Evolutionary conservation across 1,140 invertebrate genomes (phyloP), one percentile per base, ranked within the genome.

Genomic region (Argopecten irradians): DNA sequence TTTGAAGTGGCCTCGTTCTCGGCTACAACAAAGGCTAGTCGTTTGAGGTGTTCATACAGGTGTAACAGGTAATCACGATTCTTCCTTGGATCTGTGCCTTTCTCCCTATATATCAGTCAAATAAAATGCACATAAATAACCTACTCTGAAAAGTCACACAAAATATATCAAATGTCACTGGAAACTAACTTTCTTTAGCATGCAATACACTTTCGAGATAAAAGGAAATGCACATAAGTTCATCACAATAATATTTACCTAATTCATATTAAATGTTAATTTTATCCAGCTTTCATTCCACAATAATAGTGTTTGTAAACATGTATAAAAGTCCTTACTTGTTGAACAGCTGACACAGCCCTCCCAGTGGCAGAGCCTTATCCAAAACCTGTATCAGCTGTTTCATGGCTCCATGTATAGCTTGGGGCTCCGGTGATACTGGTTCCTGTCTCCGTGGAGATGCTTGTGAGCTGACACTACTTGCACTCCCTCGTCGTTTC

Each of bases 11-110:
- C 90, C 85, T 95, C 94, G 91, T 90, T 93, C 55, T 94, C 93
- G 16, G 92, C 92, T 13, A 94, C 92, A 1, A 94, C 91, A 86
- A 92, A 91, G 9, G 94, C 93, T 87, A 95, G 88, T 33, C 92
- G 92, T 89, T 94, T 94, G 7, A 94, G 92, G 89, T 95, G 94
- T 55, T 95, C 93, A 89, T 95, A 95, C 89, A 95, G 46, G 91
- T 92, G 93, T 71, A 93, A 91, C 82, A 95, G 87, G 86, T 93
- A 95, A 82, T 95, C 94, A 71, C 88, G 88, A 41, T 88, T 91
- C 28, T 22, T 43, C 34, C 85, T 43, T 1, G 39, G 35, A 33
- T 34, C 88, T 32, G 71, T 19, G 39, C 71, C n/a, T 34, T 36
- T 36, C 32, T 86, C 35, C 39, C 85, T 86, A 36, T 83, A 28